These are phyloP conservation scores for Cataglyphis rosenhaueri DNA, from an alignment of 2,888 invertebrate species.

Conservation along the genomic window DNA sequence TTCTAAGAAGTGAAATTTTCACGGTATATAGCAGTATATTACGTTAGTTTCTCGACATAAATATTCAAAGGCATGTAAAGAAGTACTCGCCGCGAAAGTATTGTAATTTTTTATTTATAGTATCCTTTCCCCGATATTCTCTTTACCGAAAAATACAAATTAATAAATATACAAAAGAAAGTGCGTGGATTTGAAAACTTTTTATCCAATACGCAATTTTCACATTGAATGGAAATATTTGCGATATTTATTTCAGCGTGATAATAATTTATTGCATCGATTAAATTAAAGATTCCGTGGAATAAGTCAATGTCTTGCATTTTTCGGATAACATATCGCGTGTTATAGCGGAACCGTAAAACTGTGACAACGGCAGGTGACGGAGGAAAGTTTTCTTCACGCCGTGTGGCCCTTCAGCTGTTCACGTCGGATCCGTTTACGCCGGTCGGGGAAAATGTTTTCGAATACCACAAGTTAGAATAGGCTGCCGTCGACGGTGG, in stretches of 20 bases:
- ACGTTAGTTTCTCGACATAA: slow-evolving; percentile 4
- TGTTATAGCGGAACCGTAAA: slow-evolving; percentile 48
- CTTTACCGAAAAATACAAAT: neutral
- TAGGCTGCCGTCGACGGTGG: slow-evolving; percentile 77
- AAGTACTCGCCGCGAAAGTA: neutral
- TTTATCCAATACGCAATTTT: neutral
- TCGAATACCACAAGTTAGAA: slow-evolving; percentile 79
- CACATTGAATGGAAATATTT: neutral
- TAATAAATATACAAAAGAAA: neutral
- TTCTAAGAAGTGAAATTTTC: slow-evolving; percentile 4
- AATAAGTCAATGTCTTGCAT: slow-evolving; percentile 29
- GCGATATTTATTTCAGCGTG: neutral
- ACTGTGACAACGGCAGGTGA: slow-evolving; percentile 63
- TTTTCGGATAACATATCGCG: slow-evolving; percentile 40
- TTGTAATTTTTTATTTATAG: neutral
- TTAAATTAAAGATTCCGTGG: neutral
- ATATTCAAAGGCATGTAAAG: slow-evolving; percentile 5
- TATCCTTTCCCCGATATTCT: neutral
- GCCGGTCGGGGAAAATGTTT: slow-evolving; percentile 79
- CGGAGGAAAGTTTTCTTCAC: slow-evolving; percentile 66
- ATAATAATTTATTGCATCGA: neutral
- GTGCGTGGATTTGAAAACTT: neutral
- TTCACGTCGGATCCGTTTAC: slow-evolving; percentile 76
- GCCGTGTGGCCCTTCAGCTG: slow-evolving; percentile 61
- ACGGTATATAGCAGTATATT: neutral